Evolutionary conservation across 1,140 invertebrate species (phyloP).

Genomic region (Choristoneura fumiferana): DNA sequence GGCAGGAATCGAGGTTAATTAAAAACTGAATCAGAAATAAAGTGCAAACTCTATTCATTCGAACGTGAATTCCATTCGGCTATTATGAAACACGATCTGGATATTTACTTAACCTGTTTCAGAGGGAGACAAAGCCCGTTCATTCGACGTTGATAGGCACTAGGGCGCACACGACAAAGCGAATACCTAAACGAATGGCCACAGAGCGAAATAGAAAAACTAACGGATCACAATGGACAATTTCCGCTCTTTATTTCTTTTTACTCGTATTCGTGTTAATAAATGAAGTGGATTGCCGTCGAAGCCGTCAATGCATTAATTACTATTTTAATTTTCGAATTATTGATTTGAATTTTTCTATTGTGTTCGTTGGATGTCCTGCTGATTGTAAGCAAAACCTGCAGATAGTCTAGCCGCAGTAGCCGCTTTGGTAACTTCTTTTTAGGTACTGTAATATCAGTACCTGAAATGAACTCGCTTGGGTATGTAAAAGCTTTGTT

Average conservation of each 20-base stretch:
- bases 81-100: slow-evolving; percentile 48
- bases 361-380: neutral
- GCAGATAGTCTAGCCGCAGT: no score
- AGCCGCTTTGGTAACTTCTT: no score
- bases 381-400: neutral
- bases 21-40: slow-evolving; percentile 61
- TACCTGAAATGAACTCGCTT: slow-evolving; percentile 19
- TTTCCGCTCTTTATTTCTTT: slow-evolving; percentile 23
- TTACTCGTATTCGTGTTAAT: slow-evolving; percentile 18
- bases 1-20: slow-evolving; percentile 56
- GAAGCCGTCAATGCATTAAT: neutral
- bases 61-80: slow-evolving; percentile 46
- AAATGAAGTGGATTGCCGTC: slow-evolving; percentile 5
- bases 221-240: slow-evolving; percentile 26
- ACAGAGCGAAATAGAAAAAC: slow-evolving; percentile 35
- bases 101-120: slow-evolving; percentile 68
- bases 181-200: slow-evolving; percentile 44
- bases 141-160: slow-evolving; percentile 40
- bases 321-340: neutral
- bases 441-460: no score
- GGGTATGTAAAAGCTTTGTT: no score
- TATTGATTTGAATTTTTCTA: neutral
- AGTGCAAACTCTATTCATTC: slow-evolving; percentile 49
- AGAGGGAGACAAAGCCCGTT: slow-evolving; percentile 40
- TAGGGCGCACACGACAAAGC: slow-evolving; percentile 34